phyloP scores from a whole-genome alignment of 2,113 vertebrate genomes.

The Cettia cetti region DNA sequence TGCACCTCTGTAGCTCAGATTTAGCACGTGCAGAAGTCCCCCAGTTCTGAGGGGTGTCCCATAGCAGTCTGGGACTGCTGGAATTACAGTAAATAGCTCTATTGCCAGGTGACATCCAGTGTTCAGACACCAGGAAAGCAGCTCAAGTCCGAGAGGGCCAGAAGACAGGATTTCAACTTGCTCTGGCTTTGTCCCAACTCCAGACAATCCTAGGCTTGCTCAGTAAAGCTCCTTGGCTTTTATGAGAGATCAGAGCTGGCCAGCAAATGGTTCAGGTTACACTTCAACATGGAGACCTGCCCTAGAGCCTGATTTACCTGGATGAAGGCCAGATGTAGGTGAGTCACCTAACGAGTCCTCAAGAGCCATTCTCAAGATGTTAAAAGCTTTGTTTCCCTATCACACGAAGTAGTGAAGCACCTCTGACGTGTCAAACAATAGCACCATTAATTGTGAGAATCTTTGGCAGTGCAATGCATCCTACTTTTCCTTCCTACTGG shows the following conservation, averaged over 20 bases:
- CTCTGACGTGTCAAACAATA: background rate
- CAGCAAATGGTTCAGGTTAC: background rate
- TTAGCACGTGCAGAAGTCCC: background rate
- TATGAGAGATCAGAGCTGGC: background rate
- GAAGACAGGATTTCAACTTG: background rate
- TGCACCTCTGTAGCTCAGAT: background rate
- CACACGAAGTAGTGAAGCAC: background rate
- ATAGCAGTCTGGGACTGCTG: background rate
- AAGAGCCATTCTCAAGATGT: background rate
- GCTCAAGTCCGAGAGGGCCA: background rate
- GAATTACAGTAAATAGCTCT: background rate
- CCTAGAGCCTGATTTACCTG: background rate
- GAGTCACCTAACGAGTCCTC: background rate
- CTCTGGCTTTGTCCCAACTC: background rate
- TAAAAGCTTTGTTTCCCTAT: background rate
- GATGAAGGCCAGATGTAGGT: background rate
- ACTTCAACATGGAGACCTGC: background rate
- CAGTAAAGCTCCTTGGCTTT: background rate
- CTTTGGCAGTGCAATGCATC: background rate
- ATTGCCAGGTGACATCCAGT: background rate
- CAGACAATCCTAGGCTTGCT: background rate
- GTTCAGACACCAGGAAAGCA: background rate
- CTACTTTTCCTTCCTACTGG: background rate
- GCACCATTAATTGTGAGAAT: background rate
- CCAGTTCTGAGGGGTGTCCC: background rate